Conservation (phyloP, 1,140 invertebrate genomes). For the Aphelenchoides fujianensis region DNA sequence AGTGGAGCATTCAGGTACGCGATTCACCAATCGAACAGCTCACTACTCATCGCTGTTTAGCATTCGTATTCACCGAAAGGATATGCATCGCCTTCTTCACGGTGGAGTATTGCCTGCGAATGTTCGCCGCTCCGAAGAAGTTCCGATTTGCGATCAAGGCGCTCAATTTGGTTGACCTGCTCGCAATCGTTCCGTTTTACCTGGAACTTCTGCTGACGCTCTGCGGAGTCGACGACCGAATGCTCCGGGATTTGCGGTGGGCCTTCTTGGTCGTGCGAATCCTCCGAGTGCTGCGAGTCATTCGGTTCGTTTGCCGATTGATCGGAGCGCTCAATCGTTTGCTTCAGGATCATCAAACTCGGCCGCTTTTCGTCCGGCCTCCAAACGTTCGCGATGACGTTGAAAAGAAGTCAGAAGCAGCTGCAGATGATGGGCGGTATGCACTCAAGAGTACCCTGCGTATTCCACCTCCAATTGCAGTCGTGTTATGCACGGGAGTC, state of each 20-base stretch:
- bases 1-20: slow-evolving; percentile 60
- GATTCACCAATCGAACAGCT: no score
- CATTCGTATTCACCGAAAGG: slow-evolving; percentile 60
- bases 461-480: no score
- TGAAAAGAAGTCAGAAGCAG: slow-evolving; percentile 98
- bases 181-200: slow-evolving; percentile 98
- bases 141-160: slow-evolving; percentile 80
- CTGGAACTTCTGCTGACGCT: slow-evolving; percentile 90
- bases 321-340: no score
- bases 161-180: slow-evolving; percentile 71
- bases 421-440: no score
- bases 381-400: slow-evolving; percentile 94
- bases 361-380: slow-evolving; percentile 96
- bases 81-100: slow-evolving; percentile 99
- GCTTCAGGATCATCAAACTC: slow-evolving; percentile 95
- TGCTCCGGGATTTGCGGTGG: slow-evolving; percentile 91
- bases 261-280: slow-evolving; percentile 64
- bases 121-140: slow-evolving; percentile 96
- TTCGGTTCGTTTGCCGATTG: no score
- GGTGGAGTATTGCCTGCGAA: slow-evolving; percentile 92
- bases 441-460: no score
- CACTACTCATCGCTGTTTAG: no score
- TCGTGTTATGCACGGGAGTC: slow-evolving; percentile 61
- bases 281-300: slow-evolving; percentile 54
- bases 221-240: slow-evolving; percentile 91